Evolutionary conservation across 2,888 invertebrate genomes (phyloP).

Genomic region (Pegoplata infirma): DNA sequence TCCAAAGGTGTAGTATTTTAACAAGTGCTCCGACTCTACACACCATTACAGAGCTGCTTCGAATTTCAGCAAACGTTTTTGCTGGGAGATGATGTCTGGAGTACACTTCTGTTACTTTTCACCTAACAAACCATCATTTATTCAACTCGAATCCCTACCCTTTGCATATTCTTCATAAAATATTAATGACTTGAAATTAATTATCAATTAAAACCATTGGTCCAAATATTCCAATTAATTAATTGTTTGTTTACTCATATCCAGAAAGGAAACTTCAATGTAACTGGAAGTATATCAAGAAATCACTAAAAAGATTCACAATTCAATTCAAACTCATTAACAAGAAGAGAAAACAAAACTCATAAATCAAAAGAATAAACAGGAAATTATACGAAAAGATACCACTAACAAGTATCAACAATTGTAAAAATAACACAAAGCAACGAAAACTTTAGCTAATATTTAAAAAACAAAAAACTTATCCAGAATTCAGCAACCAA

Average conservation of each 20-base stretch:
- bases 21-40: too few relatives aligned
- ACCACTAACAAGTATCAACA: slow-evolving; percentile 27
- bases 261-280: slow-evolving; percentile 53
- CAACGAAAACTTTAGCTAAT: not conserved
- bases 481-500: not conserved
- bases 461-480: slow-evolving; percentile 1
- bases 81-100: too few relatives aligned
- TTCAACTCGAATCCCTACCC: not conserved
- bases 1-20: too few relatives aligned
- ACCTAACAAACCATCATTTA: not conserved
- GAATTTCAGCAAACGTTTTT: too few relatives aligned
- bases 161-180: not conserved
- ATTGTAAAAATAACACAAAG: not conserved
- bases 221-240: slow-evolving; percentile 54
- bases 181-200: slow-evolving; percentile 28
- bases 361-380: slow-evolving; percentile 66
- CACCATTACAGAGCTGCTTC: too few relatives aligned
- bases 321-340: not conserved
- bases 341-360: slow-evolving; percentile 50
- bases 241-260: slow-evolving; percentile 65
- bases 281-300: slow-evolving; percentile 42
- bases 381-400: slow-evolving; percentile 63
- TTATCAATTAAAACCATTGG: slow-evolving; percentile 41
- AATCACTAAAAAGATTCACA: not conserved
- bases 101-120: not conserved